Evolutionary conservation across 2,888 invertebrate species (phyloP).

Genomic region (Catocala fraxini): DNA sequence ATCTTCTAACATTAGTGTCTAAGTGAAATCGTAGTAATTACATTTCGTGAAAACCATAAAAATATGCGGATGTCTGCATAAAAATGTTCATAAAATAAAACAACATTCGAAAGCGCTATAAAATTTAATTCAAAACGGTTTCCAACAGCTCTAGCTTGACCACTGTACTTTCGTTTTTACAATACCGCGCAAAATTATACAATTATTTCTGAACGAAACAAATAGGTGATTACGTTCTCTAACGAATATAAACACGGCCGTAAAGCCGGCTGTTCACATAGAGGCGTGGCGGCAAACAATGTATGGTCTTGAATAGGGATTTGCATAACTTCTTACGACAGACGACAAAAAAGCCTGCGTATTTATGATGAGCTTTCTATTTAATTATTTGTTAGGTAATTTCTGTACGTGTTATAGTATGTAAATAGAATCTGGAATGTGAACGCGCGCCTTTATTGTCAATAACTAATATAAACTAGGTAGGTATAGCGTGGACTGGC

Average conservation of each 20-base stretch:
- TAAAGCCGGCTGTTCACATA: constrained; percentile 32
- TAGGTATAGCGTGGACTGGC: constrained; percentile 1
- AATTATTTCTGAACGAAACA: constrained; percentile 15
- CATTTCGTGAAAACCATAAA: constrained; percentile 1
- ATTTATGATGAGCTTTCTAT: constrained; percentile 51
- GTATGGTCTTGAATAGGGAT: constrained; percentile 43
- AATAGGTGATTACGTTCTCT: constrained; percentile 11
- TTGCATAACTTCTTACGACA: constrained; percentile 49
- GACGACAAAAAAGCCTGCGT: constrained; percentile 27
- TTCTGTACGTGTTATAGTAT: constrained; percentile 4
- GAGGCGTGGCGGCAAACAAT: constrained; percentile 29
- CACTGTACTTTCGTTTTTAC: constrained; percentile 19
- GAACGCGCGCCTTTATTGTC: neutral
- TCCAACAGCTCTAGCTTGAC: neutral
- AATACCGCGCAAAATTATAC: constrained; percentile 10
- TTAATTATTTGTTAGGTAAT: constrained; percentile 45
- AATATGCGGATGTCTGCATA: constrained; percentile 9
- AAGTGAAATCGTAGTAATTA: constrained; percentile 13
- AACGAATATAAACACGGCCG: neutral
- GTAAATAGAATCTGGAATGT: constrained; percentile 13
- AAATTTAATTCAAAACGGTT: constrained; percentile 18
- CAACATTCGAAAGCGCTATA: constrained; percentile 18
- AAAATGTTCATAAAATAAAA: constrained; percentile 11
- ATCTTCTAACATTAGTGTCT: neutral
- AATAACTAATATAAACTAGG: neutral